Evolutionary conservation across 2,113 vertebrate species (phyloP).

Genomic region (Manacus vitellinus): DNA sequence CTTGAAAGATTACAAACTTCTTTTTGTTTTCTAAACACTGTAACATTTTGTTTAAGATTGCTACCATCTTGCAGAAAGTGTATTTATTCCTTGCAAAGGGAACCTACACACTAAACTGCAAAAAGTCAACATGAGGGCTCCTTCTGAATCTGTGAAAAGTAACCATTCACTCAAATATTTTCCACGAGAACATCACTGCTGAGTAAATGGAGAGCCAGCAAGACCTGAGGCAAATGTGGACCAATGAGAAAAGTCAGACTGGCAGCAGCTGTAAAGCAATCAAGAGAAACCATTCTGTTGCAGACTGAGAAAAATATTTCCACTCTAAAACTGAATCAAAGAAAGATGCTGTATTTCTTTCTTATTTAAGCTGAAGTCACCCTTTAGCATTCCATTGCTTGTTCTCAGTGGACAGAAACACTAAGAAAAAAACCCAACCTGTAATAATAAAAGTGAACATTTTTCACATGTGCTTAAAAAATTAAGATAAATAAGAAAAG

Average conservation of each 20-base stretch:
- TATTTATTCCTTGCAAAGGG: not conserved
- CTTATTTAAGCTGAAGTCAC: not conserved
- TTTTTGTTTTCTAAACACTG: not conserved
- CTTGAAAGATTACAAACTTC: not conserved
- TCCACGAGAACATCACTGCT: not conserved
- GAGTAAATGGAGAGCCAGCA: not conserved
- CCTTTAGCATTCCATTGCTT: not conserved
- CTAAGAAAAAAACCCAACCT: not conserved
- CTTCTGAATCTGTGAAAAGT: not conserved
- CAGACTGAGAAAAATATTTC: not conserved
- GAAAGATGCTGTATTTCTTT: not conserved
- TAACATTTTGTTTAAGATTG: not conserved
- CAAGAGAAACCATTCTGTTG: not conserved
- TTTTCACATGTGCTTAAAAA: not conserved
- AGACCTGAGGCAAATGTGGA: not conserved
- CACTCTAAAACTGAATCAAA: not conserved
- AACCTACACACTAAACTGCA: not conserved
- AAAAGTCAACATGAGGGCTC: not conserved
- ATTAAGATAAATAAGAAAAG: rapidly evolving
- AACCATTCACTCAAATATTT: not conserved
- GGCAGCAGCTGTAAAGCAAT: not conserved
- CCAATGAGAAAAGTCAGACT: not conserved
- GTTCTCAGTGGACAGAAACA: not conserved
- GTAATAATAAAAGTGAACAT: not conserved
- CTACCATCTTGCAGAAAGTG: not conserved